Base-by-base conservation (phyloP, 2,888 invertebrate species). In the Drosophila crucigera region DNA sequence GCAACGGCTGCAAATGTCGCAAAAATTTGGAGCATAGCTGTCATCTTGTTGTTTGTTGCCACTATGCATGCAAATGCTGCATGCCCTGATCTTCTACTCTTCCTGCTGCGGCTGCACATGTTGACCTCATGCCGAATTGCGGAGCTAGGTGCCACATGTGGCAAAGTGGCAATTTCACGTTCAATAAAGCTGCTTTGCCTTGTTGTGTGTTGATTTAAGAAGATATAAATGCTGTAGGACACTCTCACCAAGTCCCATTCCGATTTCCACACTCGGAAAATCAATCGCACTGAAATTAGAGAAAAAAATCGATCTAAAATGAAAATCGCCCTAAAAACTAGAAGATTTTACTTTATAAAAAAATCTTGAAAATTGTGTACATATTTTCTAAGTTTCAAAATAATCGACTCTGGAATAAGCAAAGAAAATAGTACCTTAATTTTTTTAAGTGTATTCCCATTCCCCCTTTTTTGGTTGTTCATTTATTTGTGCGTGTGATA, bases 1-100 rank as follows among this genome's bases (percentile, higher is more conserved):
- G 50, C 49, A n/a, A 56, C 61, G 52, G 59, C 56, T 65, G 71
- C 76, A 82, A 88, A 84, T 87, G 89, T 84, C 89, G 73, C 78
- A 76, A 73, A 78, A 89, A 87, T 80, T 76, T 87, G 85, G 87
- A 83, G 82, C 87, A 89, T 78, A 84, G 25, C 47, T 25, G 43
- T 43, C 43, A 22, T 43, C 43, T 43, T 22, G 43, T 43, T 25
- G 25, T 47, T 87, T 85, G 82, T 76, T 78, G 82, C 72, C 68
- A 68, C 68, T 76, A 65, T 84, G 79, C 74, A 84, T 86, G 80
- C 73, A 80, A 84, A 82, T 87, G 73, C 68, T 68, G 60, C 60
- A 11, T 28, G 37, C 14, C 25, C 37, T 11, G 14, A 37, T 25
- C 22, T 30, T 19, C 6, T 25, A 10, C 52, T 28, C 1, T 16